Evolutionary conservation across 2,113 vertebrate genomes (phyloP).

Genomic region (Pogona vitticeps): DNA sequence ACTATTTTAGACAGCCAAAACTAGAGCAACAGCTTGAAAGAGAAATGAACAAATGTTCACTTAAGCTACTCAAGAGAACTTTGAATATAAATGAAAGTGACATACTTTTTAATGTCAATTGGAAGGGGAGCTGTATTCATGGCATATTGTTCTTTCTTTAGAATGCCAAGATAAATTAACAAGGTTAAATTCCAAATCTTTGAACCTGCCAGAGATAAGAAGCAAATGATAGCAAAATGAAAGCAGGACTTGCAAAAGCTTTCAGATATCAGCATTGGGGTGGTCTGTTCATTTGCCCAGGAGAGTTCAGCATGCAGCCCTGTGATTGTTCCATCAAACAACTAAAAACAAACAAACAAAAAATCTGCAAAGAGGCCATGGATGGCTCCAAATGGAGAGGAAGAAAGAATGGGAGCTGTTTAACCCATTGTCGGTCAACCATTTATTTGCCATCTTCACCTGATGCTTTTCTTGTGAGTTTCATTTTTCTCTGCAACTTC

Average conservation of each 20-base stretch:
- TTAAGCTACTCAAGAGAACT: slow-evolving; percentile 31
- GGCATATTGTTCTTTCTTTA: slow-evolving; percentile 62
- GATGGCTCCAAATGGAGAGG: not conserved
- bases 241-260: slow-evolving; percentile 40
- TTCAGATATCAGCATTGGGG: not conserved
- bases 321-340: not conserved
- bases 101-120: slow-evolving; percentile 63
- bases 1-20: slow-evolving; percentile 39
- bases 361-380: not conserved
- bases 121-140: slow-evolving; percentile 59
- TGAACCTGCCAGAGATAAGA: slow-evolving; percentile 47
- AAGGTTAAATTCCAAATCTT: slow-evolving; percentile 57
- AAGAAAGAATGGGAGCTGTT: not conserved
- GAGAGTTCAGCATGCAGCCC: not conserved
- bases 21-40: slow-evolving; percentile 58
- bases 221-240: slow-evolving; percentile 39
- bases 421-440: not conserved
- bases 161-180: slow-evolving; percentile 66
- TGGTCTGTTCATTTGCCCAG: slow-evolving; percentile 37
- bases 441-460: not conserved
- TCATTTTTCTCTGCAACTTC: not conserved
- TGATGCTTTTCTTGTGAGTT: not conserved
- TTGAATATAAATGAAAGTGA: slow-evolving; percentile 61
- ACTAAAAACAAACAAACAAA: not conserved
- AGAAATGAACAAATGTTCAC: slow-evolving; percentile 51